phyloP scores from a whole-genome alignment of 2,113 vertebrate species.

The Podarcis muralis region DNA sequence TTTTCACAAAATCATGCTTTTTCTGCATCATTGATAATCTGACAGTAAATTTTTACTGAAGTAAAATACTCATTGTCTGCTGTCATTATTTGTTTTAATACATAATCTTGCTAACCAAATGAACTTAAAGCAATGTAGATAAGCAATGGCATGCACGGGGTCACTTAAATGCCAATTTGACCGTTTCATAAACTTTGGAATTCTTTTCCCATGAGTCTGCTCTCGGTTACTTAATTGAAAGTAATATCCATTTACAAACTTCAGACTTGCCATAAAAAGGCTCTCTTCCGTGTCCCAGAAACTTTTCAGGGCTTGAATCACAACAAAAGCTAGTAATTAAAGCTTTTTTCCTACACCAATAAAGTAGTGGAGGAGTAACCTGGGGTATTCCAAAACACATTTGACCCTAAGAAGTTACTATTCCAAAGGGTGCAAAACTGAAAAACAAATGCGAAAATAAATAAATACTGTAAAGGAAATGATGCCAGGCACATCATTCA shows the following conservation, averaged over 20 bases:
- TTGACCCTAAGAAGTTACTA: slow-evolving; percentile 64
- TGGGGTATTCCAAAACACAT: slow-evolving; percentile 58
- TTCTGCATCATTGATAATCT: slow-evolving; percentile 84
- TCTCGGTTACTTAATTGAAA: slow-evolving; percentile 79
- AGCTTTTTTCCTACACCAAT: slow-evolving; percentile 53
- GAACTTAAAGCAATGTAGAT: slow-evolving; percentile 80
- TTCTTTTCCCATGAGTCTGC: slow-evolving; percentile 80
- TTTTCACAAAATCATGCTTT: slow-evolving; percentile 72
- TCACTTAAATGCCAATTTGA: slow-evolving; percentile 85
- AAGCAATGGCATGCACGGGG: slow-evolving; percentile 83
- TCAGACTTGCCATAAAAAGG: slow-evolving; percentile 75
- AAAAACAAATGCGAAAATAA: slow-evolving; percentile 46
- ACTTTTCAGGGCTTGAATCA: slow-evolving; percentile 76
- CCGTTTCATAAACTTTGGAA: slow-evolving; percentile 82
- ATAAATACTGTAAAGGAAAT: slow-evolving; percentile 45
- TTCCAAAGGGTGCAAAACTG: slow-evolving; percentile 62
- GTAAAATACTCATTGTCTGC: slow-evolving; percentile 82
- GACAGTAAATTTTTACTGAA: slow-evolving; percentile 87
- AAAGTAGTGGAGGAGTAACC: slow-evolving; percentile 70
- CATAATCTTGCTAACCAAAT: slow-evolving; percentile 83
- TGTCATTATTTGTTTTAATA: slow-evolving; percentile 86
- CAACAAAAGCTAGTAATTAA: slow-evolving; percentile 82
- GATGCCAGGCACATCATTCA: slow-evolving; percentile 63
- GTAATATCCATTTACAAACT: slow-evolving; percentile 82
- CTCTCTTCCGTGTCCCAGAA: slow-evolving; percentile 74